Base-by-base conservation (phyloP, 1,140 invertebrate genomes). In the Hylaeus volcanicus region DNA sequence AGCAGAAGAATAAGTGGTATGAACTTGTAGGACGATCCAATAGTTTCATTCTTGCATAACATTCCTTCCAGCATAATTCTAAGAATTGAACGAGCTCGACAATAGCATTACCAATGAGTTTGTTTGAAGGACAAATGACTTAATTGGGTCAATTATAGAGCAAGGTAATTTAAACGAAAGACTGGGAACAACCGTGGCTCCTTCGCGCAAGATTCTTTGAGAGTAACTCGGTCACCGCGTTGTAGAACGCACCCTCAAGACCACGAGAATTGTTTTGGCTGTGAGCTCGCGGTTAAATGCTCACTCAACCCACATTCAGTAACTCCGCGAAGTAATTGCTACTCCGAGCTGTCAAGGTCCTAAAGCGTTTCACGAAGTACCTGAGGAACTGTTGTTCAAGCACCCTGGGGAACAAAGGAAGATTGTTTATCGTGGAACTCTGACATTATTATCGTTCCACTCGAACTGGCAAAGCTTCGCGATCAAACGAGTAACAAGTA, bases 251-350 rank as follows among this genome's bases (percentile, higher is more conserved):
- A 76, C 60, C 12, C 12, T 53, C 66, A 81, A 81, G 82, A 85
- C 65, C 73, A 48, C 60, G 73, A 63, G 79, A 85, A 86, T 85
- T 85, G 74, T 86, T 81, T 86, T 85, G 84, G 61, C 70, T 74
- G 68, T 26, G 74, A 81, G 69, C 64, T 60, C 61, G 65, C 71
- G 65, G 74, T 77, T 82, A 81, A 86, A 85, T 85, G 83, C 83
- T 80, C 83, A 74, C 84, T 86, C 84, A 85, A 71, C 74, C 79
- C 65, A 74, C 68, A 79, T 79, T 74, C 63, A 66, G 56, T 58
- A 85, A 86, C 83, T 86, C 75, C 56, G 68, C 66, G 53, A 74
- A 78, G 79, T 86, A 86, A 86, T 86, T 86, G 83, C 83, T 82
- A 85, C 83, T 86, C 83, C 51, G 55, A 63, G 51, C 70, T 74